A percentile compares a stretch with the other conserved stretches of the same genome.
These are phyloP conservation scores for Parnassius mnemosyne DNA, from an alignment of 2,888 invertebrate species.

Conservation along the genomic window DNA sequence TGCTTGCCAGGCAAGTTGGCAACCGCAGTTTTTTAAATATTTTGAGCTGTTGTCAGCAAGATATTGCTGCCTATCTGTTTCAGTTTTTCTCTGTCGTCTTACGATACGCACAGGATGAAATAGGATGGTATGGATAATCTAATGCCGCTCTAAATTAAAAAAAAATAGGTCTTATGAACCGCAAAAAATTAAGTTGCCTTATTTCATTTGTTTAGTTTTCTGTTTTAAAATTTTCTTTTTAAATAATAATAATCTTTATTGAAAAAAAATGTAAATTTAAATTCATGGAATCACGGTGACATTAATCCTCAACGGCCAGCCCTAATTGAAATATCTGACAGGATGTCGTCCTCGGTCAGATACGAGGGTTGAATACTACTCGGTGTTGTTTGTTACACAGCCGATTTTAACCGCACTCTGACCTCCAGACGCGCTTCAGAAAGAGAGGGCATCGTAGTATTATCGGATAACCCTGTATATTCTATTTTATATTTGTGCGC, in stretches of 20 bases:
- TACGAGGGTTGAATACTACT: conserved; percentile 61
- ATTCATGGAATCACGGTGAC: not conserved
- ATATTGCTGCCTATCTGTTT: no score
- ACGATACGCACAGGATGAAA: no score
- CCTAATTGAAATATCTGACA: conserved; percentile 58
- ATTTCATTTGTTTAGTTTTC: no score
- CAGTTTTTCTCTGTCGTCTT: no score
- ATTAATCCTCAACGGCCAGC: conserved; percentile 35
- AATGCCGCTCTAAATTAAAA: not conserved
- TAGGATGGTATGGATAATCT: not conserved
- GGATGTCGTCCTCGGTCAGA: conserved; percentile 58
- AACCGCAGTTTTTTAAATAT: no score
- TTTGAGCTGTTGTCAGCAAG: no score
- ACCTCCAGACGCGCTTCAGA: conserved; percentile 40
- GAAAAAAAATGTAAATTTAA: no score
- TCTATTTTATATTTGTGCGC: conserved; percentile 1
- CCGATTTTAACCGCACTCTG: conserved; percentile 49
- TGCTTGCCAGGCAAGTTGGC: no score
- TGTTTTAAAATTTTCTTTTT: not conserved
- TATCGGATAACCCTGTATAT: conserved; percentile 20
- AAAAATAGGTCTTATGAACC: no score
- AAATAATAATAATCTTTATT: not conserved
- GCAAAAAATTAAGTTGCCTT: no score
- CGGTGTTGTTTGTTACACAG: conserved; percentile 36
- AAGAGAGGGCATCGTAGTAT: conserved; percentile 24